A percentile compares a stretch with the other conserved stretches of the same genome.
Evolutionary conservation across 2,888 invertebrate genomes (phyloP).

Genomic region (Tachina grossa): DNA sequence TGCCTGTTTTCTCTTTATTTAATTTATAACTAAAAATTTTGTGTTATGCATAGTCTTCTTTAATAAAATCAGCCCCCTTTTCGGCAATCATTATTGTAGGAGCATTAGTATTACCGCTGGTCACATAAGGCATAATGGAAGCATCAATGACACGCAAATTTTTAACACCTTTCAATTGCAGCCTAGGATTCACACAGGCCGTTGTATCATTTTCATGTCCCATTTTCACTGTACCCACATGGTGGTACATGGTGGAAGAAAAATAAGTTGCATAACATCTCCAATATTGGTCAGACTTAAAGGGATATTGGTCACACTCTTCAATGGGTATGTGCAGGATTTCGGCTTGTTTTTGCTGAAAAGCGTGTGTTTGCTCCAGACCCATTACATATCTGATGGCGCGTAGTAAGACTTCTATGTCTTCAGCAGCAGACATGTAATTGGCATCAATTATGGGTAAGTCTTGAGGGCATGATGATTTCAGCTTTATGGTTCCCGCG

Average conservation of each 20-base stretch:
- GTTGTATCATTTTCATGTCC: slow-evolving; percentile 85
- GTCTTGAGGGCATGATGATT: slow-evolving; percentile 83
- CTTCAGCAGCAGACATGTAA: slow-evolving; percentile 84
- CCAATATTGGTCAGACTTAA: slow-evolving; percentile 84
- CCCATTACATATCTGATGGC: slow-evolving; percentile 77
- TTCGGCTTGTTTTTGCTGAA: slow-evolving; percentile 78
- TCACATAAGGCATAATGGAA: slow-evolving; percentile 89
- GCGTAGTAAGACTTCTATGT: slow-evolving; percentile 79
- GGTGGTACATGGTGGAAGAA: slow-evolving; percentile 87
- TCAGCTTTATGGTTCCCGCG: slow-evolving; percentile 83
- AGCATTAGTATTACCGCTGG: slow-evolving; percentile 92
- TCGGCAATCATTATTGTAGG: slow-evolving; percentile 93
- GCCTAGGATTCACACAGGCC: slow-evolving; percentile 87
- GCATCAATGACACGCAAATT: slow-evolving; percentile 88
- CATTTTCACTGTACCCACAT: slow-evolving; percentile 88
- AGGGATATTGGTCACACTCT: slow-evolving; percentile 75
- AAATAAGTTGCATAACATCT: slow-evolving; percentile 86
- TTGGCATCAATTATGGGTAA: slow-evolving; percentile 85
- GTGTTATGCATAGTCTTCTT: slow-evolving; percentile 60
- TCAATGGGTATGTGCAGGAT: slow-evolving; percentile 73
- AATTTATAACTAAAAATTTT: too few species aligned
- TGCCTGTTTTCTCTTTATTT: too few species aligned
- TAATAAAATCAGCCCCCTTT: slow-evolving; percentile 86
- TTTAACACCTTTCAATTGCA: slow-evolving; percentile 86
- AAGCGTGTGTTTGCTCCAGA: slow-evolving; percentile 82